These are phyloP conservation scores for Diaprepes abbreviatus DNA, from an alignment of 2,888 invertebrate genomes.

Conservation along the genomic window DNA sequence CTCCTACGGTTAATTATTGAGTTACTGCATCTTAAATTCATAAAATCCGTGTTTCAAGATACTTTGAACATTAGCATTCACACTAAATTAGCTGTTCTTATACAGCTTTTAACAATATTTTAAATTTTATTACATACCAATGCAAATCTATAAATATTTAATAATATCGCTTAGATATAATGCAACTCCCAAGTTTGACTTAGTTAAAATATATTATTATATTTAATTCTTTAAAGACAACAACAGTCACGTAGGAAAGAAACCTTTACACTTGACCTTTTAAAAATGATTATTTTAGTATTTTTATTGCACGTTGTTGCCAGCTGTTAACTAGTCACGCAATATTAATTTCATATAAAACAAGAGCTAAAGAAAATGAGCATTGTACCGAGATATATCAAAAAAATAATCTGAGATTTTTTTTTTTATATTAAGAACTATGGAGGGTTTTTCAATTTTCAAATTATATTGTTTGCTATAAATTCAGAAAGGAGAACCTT, in stretches of 20 bases:
- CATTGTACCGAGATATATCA: no score
- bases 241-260: constrained; percentile 18
- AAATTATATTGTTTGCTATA: no score
- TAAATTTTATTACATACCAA: neutral
- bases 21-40: no score
- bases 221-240: constrained; percentile 10
- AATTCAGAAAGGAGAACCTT: no score
- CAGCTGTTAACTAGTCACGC: neutral
- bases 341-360: no score
- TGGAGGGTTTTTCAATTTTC: no score
- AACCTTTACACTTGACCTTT: constrained; percentile 44
- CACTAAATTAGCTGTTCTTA: neutral
- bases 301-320: constrained; percentile 17
- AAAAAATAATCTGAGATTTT: no score
- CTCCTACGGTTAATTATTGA: no score
- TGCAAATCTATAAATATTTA: neutral
- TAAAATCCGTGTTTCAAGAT: no score
- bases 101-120: neutral
- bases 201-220: neutral
- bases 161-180: neutral
- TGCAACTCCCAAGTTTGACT: neutral
- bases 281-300: constrained; percentile 27
- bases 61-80: no score
- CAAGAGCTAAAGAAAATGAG: no score
- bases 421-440: no score